Evolutionary conservation across 2,888 invertebrate species (phyloP), one percentile per base, ranked within the genome.

Genomic region (Tolmerus cingulatus): DNA sequence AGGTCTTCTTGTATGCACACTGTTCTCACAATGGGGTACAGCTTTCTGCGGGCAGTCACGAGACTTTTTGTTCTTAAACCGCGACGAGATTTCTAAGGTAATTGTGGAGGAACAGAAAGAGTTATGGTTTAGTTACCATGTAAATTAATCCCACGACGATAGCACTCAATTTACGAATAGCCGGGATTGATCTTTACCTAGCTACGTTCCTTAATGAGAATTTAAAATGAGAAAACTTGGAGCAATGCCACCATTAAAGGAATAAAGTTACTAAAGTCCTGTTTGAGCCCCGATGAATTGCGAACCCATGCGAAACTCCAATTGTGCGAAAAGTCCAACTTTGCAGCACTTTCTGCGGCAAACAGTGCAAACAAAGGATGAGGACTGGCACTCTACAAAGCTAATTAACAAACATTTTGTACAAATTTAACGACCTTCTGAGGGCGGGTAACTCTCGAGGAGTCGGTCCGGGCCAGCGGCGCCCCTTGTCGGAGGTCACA

Each of bases 381-480:
- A 78, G 19, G 40, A 27, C 40, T 23, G 19, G 74, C 19, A n/a
- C n/a, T 14, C 27, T 46, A 27, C 34, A 81, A 51, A 81, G 74
- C 84, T 66, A 84, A 84, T 84, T 84, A 84, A 84, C 84, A 84
- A 84, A 57, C 84, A 66, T 51, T 84, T 84, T 84, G 84, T 37
- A 66, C 66, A 84, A 84, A 84, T 84, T 84, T 66, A 84, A 84
- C 84, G 84, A 84, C 34, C 34, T 51, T 74, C 55, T 19, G 19
- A 27, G 23, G 84, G 43, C 37, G 43, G 66, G n/a, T 40, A 40
- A 9, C 40, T 37, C 30, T 66, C 14, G 46, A 27, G 57, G 12
- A 23, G 57, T 12, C 40, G 74, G 57, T 74, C 40, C 14, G 14
- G 40, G 37, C 40, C 51, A 27, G 7, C n/a, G 37, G 16, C 23